phyloP scores from a whole-genome alignment of 1,140 invertebrate species.

The Drosophila rufa region DNA sequence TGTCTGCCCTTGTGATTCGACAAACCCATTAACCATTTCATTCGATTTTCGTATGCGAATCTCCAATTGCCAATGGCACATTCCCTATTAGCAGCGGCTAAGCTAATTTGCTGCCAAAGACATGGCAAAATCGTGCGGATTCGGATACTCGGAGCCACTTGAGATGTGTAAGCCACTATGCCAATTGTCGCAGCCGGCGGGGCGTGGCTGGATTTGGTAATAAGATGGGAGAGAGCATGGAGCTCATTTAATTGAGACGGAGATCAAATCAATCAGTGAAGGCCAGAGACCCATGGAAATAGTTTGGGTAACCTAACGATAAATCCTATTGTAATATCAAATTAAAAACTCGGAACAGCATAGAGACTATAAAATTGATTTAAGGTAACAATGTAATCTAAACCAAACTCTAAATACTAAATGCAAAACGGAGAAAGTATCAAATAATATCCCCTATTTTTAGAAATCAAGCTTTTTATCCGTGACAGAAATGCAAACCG shows the following conservation, averaged over 20 bases:
- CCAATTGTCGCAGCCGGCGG: slow-evolving; percentile 38
- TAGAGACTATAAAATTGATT: not conserved
- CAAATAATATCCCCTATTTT: not conserved
- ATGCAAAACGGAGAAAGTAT: not conserved
- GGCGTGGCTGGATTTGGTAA: slow-evolving; percentile 39
- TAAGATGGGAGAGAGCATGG: slow-evolving; percentile 17
- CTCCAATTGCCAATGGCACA: slow-evolving; percentile 75
- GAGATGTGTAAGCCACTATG: slow-evolving; percentile 21
- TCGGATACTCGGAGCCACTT: slow-evolving; percentile 29
- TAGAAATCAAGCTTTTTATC: not conserved
- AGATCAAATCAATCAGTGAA: slow-evolving; percentile 43
- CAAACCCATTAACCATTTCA: slow-evolving; percentile 74
- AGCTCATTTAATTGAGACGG: slow-evolving; percentile 33
- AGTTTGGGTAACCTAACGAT: not conserved
- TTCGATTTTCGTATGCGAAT: slow-evolving; percentile 79
- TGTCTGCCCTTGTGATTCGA: slow-evolving; percentile 50
- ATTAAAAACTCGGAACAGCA: too few species aligned
- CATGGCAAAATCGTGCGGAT: slow-evolving; percentile 55
- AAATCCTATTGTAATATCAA: too few species aligned
- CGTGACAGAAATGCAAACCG: not conserved
- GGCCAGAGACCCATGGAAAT: not conserved
- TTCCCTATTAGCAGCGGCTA: slow-evolving; percentile 65
- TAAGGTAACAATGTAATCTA: not conserved
- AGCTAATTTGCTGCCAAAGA: slow-evolving; percentile 75
- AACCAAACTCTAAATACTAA: too few species aligned